phyloP scores from a whole-genome alignment of 2,888 invertebrate species.

The Lasioglossum oenotherae region DNA sequence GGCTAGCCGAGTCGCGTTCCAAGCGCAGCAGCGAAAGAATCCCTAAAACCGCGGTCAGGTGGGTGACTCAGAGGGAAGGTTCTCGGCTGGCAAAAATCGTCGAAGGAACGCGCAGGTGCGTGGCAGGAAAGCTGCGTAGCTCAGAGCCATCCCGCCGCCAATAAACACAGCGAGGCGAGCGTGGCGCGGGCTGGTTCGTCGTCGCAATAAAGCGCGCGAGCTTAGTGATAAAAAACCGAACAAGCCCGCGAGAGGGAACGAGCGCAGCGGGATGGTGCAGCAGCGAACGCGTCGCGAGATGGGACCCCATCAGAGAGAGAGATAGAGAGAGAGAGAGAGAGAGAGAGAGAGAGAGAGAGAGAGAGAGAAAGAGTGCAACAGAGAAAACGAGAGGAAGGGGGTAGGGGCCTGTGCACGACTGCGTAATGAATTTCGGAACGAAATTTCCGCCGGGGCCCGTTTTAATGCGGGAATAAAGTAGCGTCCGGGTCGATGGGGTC shows the following conservation, averaged over 20 bases:
- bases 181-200: constrained; percentile 13
- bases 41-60: constrained; percentile 11
- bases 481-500: constrained; percentile 82
- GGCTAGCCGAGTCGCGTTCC: neutral
- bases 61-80: neutral
- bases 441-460: constrained; percentile 71
- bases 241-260: constrained; percentile 43
- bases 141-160: constrained; percentile 32
- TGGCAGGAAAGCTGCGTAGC: constrained; percentile 33
- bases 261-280: constrained; percentile 46
- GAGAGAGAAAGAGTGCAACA: neutral
- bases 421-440: constrained; percentile 76
- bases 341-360: neutral
- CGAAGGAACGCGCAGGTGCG: constrained; percentile 40
- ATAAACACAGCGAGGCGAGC: constrained; percentile 44
- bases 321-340: no score
- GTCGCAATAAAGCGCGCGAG: constrained; percentile 63
- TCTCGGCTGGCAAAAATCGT: neutral
- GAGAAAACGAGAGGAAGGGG: neutral
- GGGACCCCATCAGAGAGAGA: neutral
- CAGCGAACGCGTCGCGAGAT: constrained; percentile 5
- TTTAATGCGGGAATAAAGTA: constrained; percentile 82
- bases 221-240: constrained; percentile 63
- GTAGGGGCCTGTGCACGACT: constrained; percentile 42
- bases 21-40: neutral